phyloP scores from a whole-genome alignment of 2,797 vertebrate genomes.

The Jordanella pulchra region DNA sequence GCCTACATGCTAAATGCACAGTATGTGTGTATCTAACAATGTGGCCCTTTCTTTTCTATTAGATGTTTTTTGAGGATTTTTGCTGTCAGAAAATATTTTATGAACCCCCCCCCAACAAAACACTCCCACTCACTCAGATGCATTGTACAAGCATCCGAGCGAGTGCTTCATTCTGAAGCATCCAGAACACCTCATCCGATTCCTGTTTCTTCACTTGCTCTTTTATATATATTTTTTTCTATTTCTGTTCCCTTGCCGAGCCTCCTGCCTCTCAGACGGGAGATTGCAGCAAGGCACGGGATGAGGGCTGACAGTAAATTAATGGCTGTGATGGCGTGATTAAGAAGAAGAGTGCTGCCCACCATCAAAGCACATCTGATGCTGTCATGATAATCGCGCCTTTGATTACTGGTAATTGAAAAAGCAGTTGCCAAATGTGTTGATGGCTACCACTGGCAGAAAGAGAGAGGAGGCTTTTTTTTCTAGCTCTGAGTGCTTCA shows the following conservation, averaged over 20 bases:
- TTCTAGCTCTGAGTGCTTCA: slow-evolving; percentile 27
- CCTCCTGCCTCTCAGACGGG: slow-evolving; percentile 73
- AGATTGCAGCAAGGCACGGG: slow-evolving; percentile 69
- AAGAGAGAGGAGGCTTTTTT: slow-evolving; percentile 10
- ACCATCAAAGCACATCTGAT: slow-evolving; percentile 74
- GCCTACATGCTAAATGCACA: slow-evolving; percentile 40
- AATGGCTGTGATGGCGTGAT: slow-evolving; percentile 81
- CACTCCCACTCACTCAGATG: slow-evolving; percentile 45
- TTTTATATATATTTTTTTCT: slow-evolving; percentile 30
- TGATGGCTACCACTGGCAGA: slow-evolving; percentile 29
- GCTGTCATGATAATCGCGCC: slow-evolving; percentile 71
- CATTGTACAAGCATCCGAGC: slow-evolving; percentile 17
- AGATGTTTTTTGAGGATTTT: slow-evolving; percentile 33
- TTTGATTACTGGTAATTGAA: slow-evolving; percentile 77
- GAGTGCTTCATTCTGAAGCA: slow-evolving; percentile 42
- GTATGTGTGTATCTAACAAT: slow-evolving; percentile 17
- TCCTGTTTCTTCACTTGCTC: slow-evolving; percentile 21
- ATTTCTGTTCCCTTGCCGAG: slow-evolving; percentile 71
- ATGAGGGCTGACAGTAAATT: slow-evolving; percentile 82
- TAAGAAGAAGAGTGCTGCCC: slow-evolving; percentile 77
- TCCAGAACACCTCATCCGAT: slow-evolving; percentile 46
- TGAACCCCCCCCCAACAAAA: slow-evolving; percentile 1
- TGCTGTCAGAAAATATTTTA: slow-evolving; percentile 29
- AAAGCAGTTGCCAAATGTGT: slow-evolving; percentile 68
- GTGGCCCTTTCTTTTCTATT: slow-evolving; percentile 21